These are phyloP conservation scores for Squalus acanthias DNA, from an alignment of 2,797 vertebrate species.

Conservation along the genomic window DNA sequence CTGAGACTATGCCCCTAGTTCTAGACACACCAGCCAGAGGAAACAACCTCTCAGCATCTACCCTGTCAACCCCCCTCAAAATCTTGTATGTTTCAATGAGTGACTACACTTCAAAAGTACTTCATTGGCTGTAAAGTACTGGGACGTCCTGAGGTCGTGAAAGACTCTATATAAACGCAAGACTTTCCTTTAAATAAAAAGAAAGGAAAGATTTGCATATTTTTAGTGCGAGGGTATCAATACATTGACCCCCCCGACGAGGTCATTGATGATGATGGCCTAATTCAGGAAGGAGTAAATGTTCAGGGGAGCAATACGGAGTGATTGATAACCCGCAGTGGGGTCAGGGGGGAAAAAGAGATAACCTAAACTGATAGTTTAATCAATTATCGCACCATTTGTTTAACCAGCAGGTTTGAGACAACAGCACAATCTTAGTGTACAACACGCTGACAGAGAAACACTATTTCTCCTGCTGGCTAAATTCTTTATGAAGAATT, in stretches of 20 bases:
- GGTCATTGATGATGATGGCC: not conserved
- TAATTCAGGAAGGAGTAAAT: not conserved
- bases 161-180: not conserved
- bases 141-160: not conserved
- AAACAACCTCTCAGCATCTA: no score
- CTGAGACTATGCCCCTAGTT: no score
- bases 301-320: not conserved
- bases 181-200: not conserved
- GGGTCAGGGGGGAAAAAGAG: not conserved
- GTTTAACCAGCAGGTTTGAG: not conserved
- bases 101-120: not conserved
- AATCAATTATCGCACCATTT: not conserved
- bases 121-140: not conserved
- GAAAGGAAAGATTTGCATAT: no score
- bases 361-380: not conserved
- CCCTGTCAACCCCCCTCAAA: no score
- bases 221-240: not conserved
- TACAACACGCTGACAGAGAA: not conserved
- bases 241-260: not conserved
- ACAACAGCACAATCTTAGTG: not conserved
- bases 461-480: constrained; percentile 39
- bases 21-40: no score
- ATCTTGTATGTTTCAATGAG: no score
- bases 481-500: constrained; percentile 3
- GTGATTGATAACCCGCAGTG: not conserved